These are phyloP conservation scores for Chaetura pelagica DNA, from an alignment of 2,113 vertebrate genomes.

Conservation along the genomic window DNA sequence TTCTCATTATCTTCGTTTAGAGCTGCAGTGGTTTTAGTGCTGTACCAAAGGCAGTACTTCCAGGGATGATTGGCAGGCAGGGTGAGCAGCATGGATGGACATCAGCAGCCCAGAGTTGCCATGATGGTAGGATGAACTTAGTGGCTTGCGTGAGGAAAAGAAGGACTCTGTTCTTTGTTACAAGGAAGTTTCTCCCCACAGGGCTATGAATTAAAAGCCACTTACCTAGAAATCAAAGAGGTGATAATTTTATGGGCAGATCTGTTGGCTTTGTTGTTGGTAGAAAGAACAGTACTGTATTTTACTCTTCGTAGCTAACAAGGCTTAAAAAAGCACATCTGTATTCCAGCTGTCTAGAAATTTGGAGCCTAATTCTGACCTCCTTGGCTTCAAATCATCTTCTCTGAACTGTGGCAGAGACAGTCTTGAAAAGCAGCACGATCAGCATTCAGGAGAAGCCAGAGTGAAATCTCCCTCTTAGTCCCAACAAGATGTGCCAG, in stretches of 20 bases:
- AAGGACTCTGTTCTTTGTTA: not conserved
- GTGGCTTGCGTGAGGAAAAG: not conserved
- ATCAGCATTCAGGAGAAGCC: not conserved
- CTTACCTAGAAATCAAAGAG: not conserved
- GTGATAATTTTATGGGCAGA: not conserved
- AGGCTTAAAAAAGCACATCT: not conserved
- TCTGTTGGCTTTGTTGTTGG: not conserved
- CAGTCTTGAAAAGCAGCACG: not conserved
- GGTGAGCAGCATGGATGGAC: not conserved
- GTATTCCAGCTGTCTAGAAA: not conserved
- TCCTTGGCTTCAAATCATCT: not conserved
- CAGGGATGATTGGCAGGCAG: not conserved
- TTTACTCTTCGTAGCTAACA: not conserved
- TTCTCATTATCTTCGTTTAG: not conserved
- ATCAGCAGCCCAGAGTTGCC: not conserved
- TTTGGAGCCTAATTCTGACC: not conserved
- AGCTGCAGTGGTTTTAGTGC: not conserved
- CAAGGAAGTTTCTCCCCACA: not conserved
- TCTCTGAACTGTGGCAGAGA: not conserved
- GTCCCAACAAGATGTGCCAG: not conserved
- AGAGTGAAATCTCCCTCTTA: not conserved
- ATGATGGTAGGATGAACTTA: not conserved
- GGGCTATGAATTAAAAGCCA: not conserved
- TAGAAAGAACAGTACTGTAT: not conserved
- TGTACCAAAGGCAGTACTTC: not conserved